Conservation (phyloP, 1,140 invertebrate species). For the Brachionus plicatilis region DNA sequence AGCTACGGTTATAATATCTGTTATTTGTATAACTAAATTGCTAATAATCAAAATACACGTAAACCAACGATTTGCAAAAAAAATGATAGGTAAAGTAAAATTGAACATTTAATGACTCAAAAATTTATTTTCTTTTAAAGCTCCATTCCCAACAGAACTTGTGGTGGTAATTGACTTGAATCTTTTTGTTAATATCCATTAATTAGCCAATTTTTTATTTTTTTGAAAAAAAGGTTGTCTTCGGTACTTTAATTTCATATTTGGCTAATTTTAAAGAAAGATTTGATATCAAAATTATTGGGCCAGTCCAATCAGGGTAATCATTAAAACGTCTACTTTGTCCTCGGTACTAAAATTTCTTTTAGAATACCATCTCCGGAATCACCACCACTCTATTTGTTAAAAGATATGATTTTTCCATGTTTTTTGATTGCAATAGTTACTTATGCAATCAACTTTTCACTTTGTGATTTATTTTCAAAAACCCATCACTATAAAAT, state of each 20-base stretch:
- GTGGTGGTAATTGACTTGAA: constrained; percentile 47
- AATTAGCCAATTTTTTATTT: neutral
- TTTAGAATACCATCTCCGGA: neutral
- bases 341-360: neutral
- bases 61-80: constrained; percentile 49
- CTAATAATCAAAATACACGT: constrained; percentile 50
- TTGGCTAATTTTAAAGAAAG: neutral
- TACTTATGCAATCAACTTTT: constrained; percentile 81
- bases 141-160: constrained; percentile 54
- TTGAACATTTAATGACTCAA: too few species aligned
- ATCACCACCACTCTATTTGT: neutral
- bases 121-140: neutral
- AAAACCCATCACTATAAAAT: constrained; percentile 79
- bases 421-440: constrained; percentile 69
- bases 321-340: too few species aligned
- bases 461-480: constrained; percentile 84
- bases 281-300: neutral
- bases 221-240: constrained; percentile 39
- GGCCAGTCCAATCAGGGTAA: neutral
- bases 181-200: neutral
- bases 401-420: neutral
- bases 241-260: constrained; percentile 41
- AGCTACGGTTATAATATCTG: constrained; percentile 47
- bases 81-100: constrained; percentile 41
- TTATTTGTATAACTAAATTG: constrained; percentile 48